These are phyloP conservation scores for Ceriagrion tenellum DNA, from an alignment of 2,888 invertebrate genomes.

Conservation along the genomic window DNA sequence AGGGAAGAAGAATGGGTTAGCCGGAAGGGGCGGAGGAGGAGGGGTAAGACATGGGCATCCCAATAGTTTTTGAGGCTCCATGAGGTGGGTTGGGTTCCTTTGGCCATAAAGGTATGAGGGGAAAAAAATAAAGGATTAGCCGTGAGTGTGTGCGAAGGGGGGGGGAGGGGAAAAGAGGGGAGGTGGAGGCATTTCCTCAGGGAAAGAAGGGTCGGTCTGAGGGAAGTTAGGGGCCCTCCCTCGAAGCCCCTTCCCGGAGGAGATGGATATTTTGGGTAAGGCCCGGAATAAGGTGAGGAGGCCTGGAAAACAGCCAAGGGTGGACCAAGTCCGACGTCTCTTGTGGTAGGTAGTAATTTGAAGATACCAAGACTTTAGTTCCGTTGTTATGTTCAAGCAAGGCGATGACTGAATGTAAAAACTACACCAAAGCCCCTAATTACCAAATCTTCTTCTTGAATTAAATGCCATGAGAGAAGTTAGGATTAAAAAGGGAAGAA, in stretches of 20 bases:
- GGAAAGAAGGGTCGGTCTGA: neutral
- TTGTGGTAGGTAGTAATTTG: constrained; percentile 66
- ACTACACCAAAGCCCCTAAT: constrained; percentile 49
- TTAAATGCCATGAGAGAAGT: constrained; percentile 44
- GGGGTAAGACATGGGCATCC: constrained; percentile 62
- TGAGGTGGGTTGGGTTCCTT: constrained; percentile 48
- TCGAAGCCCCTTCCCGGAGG: neutral
- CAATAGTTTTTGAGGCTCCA: constrained; percentile 63
- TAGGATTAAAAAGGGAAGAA: constrained; percentile 16
- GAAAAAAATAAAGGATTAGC: neutral
- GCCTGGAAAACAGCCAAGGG: constrained; percentile 14
- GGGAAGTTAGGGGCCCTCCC: neutral
- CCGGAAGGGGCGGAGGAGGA: neutral
- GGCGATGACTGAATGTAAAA: constrained; percentile 65
- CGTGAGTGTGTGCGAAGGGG: neutral
- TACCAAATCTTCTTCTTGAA: constrained; percentile 54
- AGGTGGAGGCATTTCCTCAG: constrained; percentile 37
- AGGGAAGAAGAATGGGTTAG: constrained; percentile 5
- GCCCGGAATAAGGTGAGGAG: constrained; percentile 28
- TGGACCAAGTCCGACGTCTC: constrained; percentile 59
- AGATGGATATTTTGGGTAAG: neutral
- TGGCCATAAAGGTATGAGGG: constrained; percentile 1
- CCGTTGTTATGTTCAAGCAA: constrained; percentile 41
- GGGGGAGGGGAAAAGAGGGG: neutral
- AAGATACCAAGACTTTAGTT: constrained; percentile 38